Evolutionary conservation across 2,113 vertebrate genomes (phyloP), one percentile per base, ranked within the genome.

Genomic region (Percopsis transmontana): DNA sequence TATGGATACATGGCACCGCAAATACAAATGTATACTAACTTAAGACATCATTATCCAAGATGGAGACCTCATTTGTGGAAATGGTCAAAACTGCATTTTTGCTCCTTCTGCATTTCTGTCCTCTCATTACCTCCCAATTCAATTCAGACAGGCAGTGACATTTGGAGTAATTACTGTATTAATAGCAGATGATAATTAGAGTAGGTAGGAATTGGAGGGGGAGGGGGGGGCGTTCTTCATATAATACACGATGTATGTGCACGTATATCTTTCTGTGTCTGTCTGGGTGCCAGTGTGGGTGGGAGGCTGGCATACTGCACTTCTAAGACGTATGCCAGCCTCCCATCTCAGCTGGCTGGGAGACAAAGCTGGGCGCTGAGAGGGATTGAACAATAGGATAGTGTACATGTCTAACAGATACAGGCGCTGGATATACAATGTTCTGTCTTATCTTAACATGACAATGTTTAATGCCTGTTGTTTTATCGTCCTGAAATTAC

Each of bases 101-200:
- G 5, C 48, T 72, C 6, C 18, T 58, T 74, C 62, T 39, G 53
- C 14, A 45, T 66, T 70, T 65, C 44, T 10, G 51, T 69, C 70
- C 40, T 64, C 76, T 86, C 72, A 80, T 85, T 80, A 77, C 1
- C 16, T 67, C 81, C 74, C 76, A 66, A 74, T 68, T 83, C 68
- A 68, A 70, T 69, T 74, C 27, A 41, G 72, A 60, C 74, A 62
- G 59, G 83, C 80, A 82, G 69, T 88, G 83, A 88, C 82, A 86
- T 76, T 78, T 85, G 74, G 70, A 87, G 85, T 82, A 87, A 89
- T 75, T 85, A 81, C 66, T 62, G 68, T 52, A 75, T 52, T 66
- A 84, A 77, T 68, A 76, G 69, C 82, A 41, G 48, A 86, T 8
- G 63, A 72, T 81, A 90, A 88, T 90, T 81, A 88, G 79, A 80